Evolutionary conservation across 2,888 invertebrate species (phyloP), one percentile per base, ranked within the genome.

Genomic region (Drosophila imparisetae): DNA sequence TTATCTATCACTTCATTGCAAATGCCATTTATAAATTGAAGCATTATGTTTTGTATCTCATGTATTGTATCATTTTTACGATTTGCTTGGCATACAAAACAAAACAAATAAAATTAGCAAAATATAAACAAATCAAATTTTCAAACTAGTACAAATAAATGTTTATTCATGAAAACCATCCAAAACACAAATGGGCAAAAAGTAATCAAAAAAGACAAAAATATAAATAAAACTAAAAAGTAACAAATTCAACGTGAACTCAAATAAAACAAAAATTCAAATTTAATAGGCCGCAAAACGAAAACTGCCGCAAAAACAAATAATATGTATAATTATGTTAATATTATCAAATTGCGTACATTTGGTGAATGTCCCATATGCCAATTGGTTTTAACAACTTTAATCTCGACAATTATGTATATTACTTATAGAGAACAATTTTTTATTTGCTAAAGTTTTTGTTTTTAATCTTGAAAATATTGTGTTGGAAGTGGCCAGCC

Each of bases 351-450:
- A 61, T 77, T 74, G 69, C 74, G 60, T 66, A 81, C 60, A 85
- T 87, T 91, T 91, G 91, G 91, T 91, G 91, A 91, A 91, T 91
- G 91, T 92, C 91, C 89, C 90, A 87, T 86, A 91, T 91, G 91
- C 91, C 91, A 91, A 92, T 91, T 91, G 91, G 90, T 89, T 80
- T 67, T 29, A 65, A 72, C 60, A 63, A 71, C 48, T 68, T 65
- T 48, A 77, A 67, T 63, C 59, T 63, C 53, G 53, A 72, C 36
- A 60, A 54, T 62, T 53, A 42, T 58, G 49, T 70, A 58, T 72
- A 58, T 48, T 74, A 52, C 48, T 73, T 38, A 7, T 10, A 38
- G 8, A n/a, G 27, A n/a, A 55, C 27, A 48, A 11, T 11, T 49
- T 38, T 63, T 50, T 55, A 52, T 57, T 55, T 68, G 18, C 32